phyloP scores from a whole-genome alignment of 2,888 invertebrate species.

The Ischnus inquisitorius region DNA sequence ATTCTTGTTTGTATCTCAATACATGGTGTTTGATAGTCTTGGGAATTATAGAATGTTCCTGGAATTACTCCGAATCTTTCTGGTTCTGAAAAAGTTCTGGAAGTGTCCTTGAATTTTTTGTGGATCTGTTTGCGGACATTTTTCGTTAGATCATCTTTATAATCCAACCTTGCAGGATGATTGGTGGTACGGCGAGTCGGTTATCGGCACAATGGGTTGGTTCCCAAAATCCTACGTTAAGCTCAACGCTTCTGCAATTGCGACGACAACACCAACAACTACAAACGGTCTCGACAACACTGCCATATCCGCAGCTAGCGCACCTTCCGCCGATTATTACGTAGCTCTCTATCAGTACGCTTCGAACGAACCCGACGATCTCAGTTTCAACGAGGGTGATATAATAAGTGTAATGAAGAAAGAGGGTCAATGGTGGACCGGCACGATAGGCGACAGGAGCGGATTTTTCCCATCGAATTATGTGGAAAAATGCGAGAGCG shows the following conservation, averaged over 20 bases:
- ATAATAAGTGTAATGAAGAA: slow-evolving; percentile 94
- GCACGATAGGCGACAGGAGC: slow-evolving; percentile 91
- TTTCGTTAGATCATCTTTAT: background rate
- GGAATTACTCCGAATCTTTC: no score
- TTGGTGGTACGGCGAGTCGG: slow-evolving; percentile 89
- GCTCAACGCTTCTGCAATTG: slow-evolving; percentile 39
- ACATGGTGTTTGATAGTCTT: no score
- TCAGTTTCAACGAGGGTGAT: slow-evolving; percentile 95
- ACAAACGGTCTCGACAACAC: slow-evolving; percentile 73
- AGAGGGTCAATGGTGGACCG: slow-evolving; percentile 99
- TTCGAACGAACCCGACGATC: slow-evolving; percentile 95
- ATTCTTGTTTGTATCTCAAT: no score
- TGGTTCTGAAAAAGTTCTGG: no score
- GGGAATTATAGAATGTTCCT: no score
- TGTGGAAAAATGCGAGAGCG: slow-evolving; percentile 90
- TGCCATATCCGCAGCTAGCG: slow-evolving; percentile 69
- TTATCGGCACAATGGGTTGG: slow-evolving; percentile 87
- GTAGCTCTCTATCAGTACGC: slow-evolving; percentile 96
- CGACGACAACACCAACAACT: slow-evolving; percentile 66
- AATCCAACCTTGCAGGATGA: slow-evolving; percentile 85
- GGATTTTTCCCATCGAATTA: slow-evolving; percentile 99
- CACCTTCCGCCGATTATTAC: slow-evolving; percentile 90
- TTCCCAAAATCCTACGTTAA: slow-evolving; percentile 88
- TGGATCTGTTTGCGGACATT: background rate
- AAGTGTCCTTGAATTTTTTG: background rate